Base-by-base conservation (phyloP, 2,888 invertebrate genomes). In the Cordilura impudica region DNA sequence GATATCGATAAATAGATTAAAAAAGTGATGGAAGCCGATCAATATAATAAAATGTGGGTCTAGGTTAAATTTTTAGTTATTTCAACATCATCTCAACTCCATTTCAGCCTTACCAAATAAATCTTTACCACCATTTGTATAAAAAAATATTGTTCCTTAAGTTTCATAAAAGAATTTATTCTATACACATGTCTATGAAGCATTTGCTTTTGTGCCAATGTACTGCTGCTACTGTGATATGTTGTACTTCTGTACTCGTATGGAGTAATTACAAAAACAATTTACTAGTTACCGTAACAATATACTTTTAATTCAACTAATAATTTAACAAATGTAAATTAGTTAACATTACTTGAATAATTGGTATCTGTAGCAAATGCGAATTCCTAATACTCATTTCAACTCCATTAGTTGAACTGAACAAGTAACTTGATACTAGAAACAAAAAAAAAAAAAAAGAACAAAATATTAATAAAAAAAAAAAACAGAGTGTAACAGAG, bases 271-370 rank as follows among this genome's bases (percentile, higher is more conserved):
- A 67, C 70, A 74, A 63, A n/a, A n/a, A n/a, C 70, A 71, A 74
- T 74, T 74, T 61, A 78, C 65, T 58, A 66, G 45, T 78, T 71
- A 47, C 21, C 53, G 18, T 23, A 49, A 31, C 70, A 53, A 56
- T 12, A 31, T 47, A 4, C 56, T 67, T 10, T 23, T 43, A 14
- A 6, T 26, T 43, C 16, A 29, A 43, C 53, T 54, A 66, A 66
- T 53, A 54, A 73, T 78, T 74, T 66, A 71, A 61, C 74, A 78
- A 78, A 78, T 78, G 74, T 71, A 74, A 78, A 78, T 78, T 78
- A 75, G 70, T 75, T 60, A 54, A 29, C 69, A 74, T 75, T 67
- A 56, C 67, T 53, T 47, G 69, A 63, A 72, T 77, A 67, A 72
- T 78, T 78, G 72, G 63, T 78, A 72, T 67, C 70, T 74, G 70